Base-by-base conservation (phyloP, 2,113 vertebrate species). In the Antidorcas marsupialis region DNA sequence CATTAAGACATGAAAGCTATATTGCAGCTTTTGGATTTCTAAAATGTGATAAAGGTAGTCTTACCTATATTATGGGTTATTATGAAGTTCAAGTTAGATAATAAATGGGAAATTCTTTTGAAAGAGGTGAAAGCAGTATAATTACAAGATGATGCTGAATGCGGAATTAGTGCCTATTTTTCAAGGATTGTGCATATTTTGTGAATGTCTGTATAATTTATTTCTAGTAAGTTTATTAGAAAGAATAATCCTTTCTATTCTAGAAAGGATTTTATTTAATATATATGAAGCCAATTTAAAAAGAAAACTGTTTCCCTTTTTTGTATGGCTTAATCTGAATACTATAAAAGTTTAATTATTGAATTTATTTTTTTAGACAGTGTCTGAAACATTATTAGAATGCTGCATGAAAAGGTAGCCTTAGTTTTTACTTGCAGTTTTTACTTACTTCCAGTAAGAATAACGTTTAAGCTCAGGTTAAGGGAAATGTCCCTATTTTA, bases 41-140 rank as follows among this genome's bases (percentile, higher is more conserved):
- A 33, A 85, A 92, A 86, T 97, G 50, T 55, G 78, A 67, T 91
- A 86, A 97, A 87, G 7, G 6, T 23, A 39, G 30, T 84, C 28
- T 84, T 79, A 55, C 10, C 27, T 87, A 23, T 76, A 7, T 94
- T 95, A 87, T 59, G 28, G 74, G 50, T 91, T 95, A 87, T 64
- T 95, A 36, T 62, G 67, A 91, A 84, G 59, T n/a, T 97, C 53
- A 94, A 59, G 14, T 81, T 96, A 89, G 39, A 43, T 96, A 93
- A 87, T 92, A 91, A 74, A 64, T 89, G 47, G 25, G 52, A 97
- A 94, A 81, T 81, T 92, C 50, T 96, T 62, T 97, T 94, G 64
- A 89, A 95, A 95, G 91, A 95, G 57, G 12, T 83, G 64, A 96
- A 97, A 96, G 50, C n/a, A 96, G 5, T 79, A 74, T 79, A 64